Evolutionary conservation across 2,797 vertebrate genomes (phyloP).

Genomic region (Chaunax sp.): DNA sequence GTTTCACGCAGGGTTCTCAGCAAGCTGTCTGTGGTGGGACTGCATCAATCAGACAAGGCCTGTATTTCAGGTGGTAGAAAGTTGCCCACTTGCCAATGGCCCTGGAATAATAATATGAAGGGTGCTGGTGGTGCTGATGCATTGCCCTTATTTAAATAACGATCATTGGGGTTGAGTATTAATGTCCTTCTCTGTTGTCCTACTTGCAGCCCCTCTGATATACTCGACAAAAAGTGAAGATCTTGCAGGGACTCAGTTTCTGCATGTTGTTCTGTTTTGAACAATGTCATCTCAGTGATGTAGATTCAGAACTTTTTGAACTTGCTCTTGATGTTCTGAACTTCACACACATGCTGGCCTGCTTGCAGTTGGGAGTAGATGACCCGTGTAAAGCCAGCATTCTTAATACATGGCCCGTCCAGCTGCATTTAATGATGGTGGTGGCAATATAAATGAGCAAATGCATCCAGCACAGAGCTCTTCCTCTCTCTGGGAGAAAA

Average conservation of each 20-base stretch:
- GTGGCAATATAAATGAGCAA: neutral
- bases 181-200: neutral
- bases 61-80: slow-evolving; percentile 3
- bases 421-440: neutral
- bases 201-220: neutral
- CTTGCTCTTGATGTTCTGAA: neutral
- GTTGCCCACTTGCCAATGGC: neutral
- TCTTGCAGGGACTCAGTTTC: neutral
- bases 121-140: neutral
- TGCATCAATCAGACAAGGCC: slow-evolving; percentile 9
- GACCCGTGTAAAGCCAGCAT: neutral
- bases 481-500: neutral
- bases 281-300: neutral
- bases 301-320: neutral
- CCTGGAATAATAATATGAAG: neutral
- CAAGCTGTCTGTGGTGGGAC: slow-evolving; percentile 27
- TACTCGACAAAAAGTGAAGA: neutral
- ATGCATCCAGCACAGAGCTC: neutral
- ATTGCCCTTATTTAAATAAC: neutral
- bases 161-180: neutral
- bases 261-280: neutral
- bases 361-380: neutral
- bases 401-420: neutral
- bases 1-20: slow-evolving; percentile 37
- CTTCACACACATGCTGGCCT: neutral